phyloP scores from a whole-genome alignment of 37 sponge, comb jelly and placozoan genomes.

The Oscarella lobularis region DNA sequence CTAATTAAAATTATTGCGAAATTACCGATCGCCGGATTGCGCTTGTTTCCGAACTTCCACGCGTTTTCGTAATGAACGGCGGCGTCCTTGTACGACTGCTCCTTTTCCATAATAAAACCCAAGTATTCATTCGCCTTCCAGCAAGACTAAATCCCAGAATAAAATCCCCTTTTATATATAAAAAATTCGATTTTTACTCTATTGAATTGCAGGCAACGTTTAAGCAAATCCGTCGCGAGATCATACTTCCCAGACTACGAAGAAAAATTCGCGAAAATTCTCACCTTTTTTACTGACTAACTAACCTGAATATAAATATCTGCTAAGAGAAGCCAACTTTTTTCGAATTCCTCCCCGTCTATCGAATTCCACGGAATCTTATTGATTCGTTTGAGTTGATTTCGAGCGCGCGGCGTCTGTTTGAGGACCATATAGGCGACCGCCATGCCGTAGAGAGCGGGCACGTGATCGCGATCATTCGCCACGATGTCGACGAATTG shows the following conservation, averaged over 20 bases:
- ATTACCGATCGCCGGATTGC: constrained; percentile 73
- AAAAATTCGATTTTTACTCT: constrained; percentile 6
- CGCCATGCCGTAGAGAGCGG: constrained; percentile 67
- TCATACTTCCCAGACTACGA: constrained; percentile 74
- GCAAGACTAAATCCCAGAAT: constrained; percentile 44
- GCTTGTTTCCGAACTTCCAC: constrained; percentile 65
- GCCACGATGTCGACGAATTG: constrained; percentile 52
- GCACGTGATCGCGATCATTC: constrained; percentile 9
- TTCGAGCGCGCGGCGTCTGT: constrained; percentile 80
- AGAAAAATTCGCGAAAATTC: neutral
- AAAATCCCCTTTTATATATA: neutral
- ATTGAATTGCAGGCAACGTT: constrained; percentile 43
- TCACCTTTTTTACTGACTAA: neutral
- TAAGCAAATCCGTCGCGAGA: constrained; percentile 75
- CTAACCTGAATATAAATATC: constrained; percentile 84
- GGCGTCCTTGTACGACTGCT: constrained; percentile 82
- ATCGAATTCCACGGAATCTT: constrained; percentile 70
- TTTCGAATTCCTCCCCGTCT: constrained; percentile 64
- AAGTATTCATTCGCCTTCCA: constrained; percentile 88
- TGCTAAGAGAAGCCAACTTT: constrained; percentile 80
- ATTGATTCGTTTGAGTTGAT: constrained; percentile 80
- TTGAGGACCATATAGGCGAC: constrained; percentile 78
- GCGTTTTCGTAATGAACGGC: constrained; percentile 85
- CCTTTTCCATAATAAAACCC: constrained; percentile 88
- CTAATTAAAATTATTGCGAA: too few species aligned